Evolutionary conservation across 1,140 invertebrate genomes (phyloP).

Genomic region (Brachionus rubens): DNA sequence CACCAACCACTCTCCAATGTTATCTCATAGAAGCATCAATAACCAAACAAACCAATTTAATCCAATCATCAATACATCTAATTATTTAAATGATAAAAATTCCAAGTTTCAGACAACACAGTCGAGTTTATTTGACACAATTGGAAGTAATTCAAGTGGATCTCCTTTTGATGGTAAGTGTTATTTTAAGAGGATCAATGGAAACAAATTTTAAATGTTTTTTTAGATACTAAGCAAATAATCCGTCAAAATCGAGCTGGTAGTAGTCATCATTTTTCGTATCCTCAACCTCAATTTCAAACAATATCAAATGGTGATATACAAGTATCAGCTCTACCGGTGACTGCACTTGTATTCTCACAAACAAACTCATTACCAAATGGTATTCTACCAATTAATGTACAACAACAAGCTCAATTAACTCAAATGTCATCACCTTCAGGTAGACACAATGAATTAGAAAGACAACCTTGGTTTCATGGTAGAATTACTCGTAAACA

Average conservation of each 20-base stretch:
- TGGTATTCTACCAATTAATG: not conserved
- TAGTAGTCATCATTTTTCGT: conserved; percentile 14
- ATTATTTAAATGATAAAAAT: conserved; percentile 29
- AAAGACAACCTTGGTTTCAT: conserved; percentile 43
- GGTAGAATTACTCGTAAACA: conserved; percentile 24
- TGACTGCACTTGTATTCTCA: conserved; percentile 12
- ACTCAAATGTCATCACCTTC: not conserved
- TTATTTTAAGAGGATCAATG: not conserved
- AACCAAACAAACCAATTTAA: not conserved
- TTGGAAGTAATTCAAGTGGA: conserved; percentile 16
- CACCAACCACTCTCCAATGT: not conserved
- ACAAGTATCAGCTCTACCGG: conserved; percentile 1
- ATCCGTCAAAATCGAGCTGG: not conserved
- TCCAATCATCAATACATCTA: not conserved
- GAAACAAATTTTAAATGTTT: not conserved
- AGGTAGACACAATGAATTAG: not conserved
- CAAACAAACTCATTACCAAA: conserved; percentile 11
- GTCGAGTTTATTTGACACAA: conserved; percentile 7
- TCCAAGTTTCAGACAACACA: not conserved
- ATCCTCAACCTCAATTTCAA: not conserved
- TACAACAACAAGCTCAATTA: not conserved
- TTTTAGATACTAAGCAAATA: conserved; percentile 1
- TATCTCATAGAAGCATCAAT: not conserved
- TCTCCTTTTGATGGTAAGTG: not conserved
- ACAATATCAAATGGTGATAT: not conserved